Evolutionary conservation across 2,888 invertebrate genomes (phyloP).

Genomic region (Crocallis elinguaria): DNA sequence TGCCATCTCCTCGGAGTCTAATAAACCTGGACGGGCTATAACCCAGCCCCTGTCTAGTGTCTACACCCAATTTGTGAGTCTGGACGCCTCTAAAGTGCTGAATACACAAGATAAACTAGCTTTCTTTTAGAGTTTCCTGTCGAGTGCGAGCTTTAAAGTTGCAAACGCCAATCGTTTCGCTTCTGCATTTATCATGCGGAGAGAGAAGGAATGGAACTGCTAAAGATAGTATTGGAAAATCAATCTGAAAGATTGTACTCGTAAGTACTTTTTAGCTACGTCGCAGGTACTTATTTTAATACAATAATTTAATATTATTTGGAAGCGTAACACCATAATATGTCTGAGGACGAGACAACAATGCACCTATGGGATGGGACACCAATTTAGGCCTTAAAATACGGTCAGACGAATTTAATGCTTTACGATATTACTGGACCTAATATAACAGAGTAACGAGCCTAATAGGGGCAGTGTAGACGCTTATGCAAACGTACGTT

Average conservation of each 20-base stretch:
- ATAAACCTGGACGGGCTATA: constrained; percentile 10
- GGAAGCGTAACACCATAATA: too few relatives aligned
- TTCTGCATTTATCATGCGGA: constrained; percentile 16
- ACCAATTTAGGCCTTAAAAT: too few relatives aligned
- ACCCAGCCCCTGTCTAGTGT: background rate
- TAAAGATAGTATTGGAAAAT: background rate
- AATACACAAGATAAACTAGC: constrained; percentile 26
- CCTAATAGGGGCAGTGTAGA: too few relatives aligned
- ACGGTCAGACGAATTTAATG: too few relatives aligned
- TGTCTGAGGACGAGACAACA: too few relatives aligned
- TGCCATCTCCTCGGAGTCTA: constrained; percentile 3
- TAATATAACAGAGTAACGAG: too few relatives aligned
- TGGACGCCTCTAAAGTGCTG: constrained; percentile 23
- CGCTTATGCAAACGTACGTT: too few relatives aligned
- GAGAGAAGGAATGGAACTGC: background rate
- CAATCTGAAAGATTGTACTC: background rate
- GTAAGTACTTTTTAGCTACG: too few relatives aligned
- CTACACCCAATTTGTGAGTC: constrained; percentile 27
- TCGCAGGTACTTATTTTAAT: too few relatives aligned
- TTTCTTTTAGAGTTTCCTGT: constrained; percentile 12
- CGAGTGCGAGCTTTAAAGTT: constrained; percentile 2
- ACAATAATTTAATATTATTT: too few relatives aligned
- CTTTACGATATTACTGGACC: too few relatives aligned
- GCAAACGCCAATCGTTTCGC: constrained; percentile 6
- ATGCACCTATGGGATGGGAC: too few relatives aligned